Evolutionary conservation across 2,797 vertebrate species (phyloP), one percentile per base, ranked within the genome.

Genomic region (Oophaga sylvatica): DNA sequence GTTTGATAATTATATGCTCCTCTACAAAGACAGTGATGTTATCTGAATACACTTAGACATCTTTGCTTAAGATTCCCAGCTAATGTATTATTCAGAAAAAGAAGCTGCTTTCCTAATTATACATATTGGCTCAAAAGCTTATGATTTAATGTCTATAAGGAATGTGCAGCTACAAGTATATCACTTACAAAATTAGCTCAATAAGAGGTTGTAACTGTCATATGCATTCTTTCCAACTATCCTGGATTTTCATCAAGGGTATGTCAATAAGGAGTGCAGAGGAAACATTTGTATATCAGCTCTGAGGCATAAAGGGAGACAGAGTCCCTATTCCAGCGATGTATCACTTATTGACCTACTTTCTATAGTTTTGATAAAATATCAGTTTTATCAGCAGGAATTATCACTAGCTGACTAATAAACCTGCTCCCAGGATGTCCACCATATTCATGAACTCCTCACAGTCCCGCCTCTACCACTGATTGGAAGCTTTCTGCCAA

Each of bases 51-150:
- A 65, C 65, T 26, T 53, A 81, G 63, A 68, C 65, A 82, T 70
- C n/a, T 65, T 68, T 48, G 65, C 17, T 29, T 31, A 81, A 26
- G 31, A 48, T 56, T 31, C 67, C 45, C 45, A 56, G 70, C 45
- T 57, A 68, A 70, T 82, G 41, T 57, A 82, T 82, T 82, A 70
- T 82, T 82, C 67, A 70, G n/a, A 57, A 67, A 11, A 26, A 31
- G n/a, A 70, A 56, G 16, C n/a, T 53, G 65, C 12, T 48, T 26
- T 81, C 22, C 20, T 65, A 67, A 65, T 76, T 76, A 76, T 76
- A 76, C 45, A 26, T 22, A 76, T 76, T 41, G 20, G 45, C 41
- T 75, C 71, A 45, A 75, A 75, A 10, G 15, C 71, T 76, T 76
- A 20, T 76, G 73, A 76, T 48, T 76, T 53, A 76, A 76, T 48